These are phyloP conservation scores for Pangasianodon gigas DNA, from an alignment of 2,113 vertebrate species.

Conservation along the genomic window DNA sequence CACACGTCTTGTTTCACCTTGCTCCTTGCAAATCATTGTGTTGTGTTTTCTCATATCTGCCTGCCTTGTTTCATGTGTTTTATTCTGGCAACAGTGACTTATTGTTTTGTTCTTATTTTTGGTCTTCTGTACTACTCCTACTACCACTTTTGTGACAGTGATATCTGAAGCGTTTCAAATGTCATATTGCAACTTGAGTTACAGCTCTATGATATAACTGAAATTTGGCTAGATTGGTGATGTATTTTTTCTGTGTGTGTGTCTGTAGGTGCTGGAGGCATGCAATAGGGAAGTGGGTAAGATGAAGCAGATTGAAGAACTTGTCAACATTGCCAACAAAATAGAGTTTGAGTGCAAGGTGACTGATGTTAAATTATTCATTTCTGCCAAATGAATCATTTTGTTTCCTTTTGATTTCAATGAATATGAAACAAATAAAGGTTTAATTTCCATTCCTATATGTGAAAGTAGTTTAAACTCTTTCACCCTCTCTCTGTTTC, in stretches of 20 bases:
- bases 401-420: background rate
- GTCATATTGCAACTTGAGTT: background rate
- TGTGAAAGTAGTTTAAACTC: background rate
- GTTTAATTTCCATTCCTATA: background rate
- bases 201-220: background rate
- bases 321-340: slow-evolving; percentile 53
- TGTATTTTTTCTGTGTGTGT: background rate
- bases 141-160: too few relatives aligned
- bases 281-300: slow-evolving; percentile 51
- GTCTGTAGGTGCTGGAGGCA: slow-evolving; percentile 46
- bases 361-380: background rate
- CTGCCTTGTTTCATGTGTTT: background rate
- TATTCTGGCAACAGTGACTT: background rate
- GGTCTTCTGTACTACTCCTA: background rate
- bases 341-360: slow-evolving; percentile 54
- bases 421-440: background rate
- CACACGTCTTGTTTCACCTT: background rate
- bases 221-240: background rate
- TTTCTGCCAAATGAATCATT: background rate
- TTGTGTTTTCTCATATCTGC: background rate
- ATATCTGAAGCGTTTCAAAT: background rate
- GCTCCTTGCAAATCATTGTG: background rate
- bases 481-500: background rate
- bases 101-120: background rate
- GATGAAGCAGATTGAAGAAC: slow-evolving; percentile 55